Base-by-base conservation (phyloP, 2,113 vertebrate genomes). In the Entomyzon cyanotis region DNA sequence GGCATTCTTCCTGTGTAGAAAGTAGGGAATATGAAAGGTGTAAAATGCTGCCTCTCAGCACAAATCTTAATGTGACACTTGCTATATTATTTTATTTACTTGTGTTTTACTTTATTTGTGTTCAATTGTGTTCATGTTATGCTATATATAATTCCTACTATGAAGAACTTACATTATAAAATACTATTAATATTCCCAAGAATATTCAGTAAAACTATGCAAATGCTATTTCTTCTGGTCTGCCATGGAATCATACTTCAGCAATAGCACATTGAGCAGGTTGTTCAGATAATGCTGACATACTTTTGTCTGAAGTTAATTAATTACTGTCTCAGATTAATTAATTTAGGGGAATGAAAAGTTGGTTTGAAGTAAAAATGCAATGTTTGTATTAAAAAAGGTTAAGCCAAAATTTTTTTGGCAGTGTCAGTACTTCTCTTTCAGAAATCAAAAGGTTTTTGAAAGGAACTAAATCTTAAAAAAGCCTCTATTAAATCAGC, bases 381-480 rank as follows among this genome's bases (percentile, higher is more conserved):
- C 13, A 77, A 87, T 50, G 13, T 78, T 77, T 75, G 10, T 18
- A 56, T 83, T 93, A 41, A 74, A 39, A 77, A 16, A 71, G n/a
- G 11, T 21, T 24, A 74, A 58, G 35, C 55, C 74, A 91, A 75
- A 21, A 3, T 0, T 25, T 39, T 88, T 89, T 84, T 85, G 81
- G 78, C 87, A 89, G 6, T 55, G 37, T 62, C 24, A 58, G 50
- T 76, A 74, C 33, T 83, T 91, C 74, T 92, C 31, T 90, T 79
- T 42, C 10, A 84, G 87, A 87, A 89, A 79, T 91, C 33, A 73
- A 46, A 69, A 87, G 12, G 13, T 76, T 87, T 93, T 79, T 79
- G 63, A 87, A 91, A 94, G 75, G n/a, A 94, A 73, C 33, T 30
- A 33, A 77, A 73, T 94, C 93, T 95, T 89, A 1, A 83, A 95